A percentile compares a stretch with the other conserved stretches of the same genome.
Conservation (phyloP, 1,140 invertebrate genomes). For the Archegozetes longisetosus region DNA sequence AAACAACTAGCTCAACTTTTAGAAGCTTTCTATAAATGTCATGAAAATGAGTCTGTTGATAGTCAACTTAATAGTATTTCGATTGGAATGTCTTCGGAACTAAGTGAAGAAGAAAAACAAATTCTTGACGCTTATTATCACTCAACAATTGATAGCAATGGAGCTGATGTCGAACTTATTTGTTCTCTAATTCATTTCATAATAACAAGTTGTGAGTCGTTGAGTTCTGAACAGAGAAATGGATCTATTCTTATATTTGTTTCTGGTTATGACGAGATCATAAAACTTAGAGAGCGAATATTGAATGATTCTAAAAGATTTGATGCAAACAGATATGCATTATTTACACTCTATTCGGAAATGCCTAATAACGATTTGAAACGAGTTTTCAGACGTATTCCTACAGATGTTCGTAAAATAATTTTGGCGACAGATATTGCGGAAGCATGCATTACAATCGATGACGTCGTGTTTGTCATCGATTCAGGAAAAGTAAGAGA, state of each 20-base stretch:
- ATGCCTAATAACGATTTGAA: constrained; percentile 75
- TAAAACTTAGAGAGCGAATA: constrained; percentile 61
- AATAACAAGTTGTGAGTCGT: constrained; percentile 42
- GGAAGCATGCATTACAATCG: constrained; percentile 97
- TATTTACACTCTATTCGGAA: constrained; percentile 76
- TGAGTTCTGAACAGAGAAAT: constrained; percentile 34
- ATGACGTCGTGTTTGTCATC: constrained; percentile 91
- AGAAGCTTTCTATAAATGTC: neutral
- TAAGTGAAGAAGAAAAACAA: constrained; percentile 39
- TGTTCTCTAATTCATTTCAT: constrained; percentile 45
- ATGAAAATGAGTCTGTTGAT: neutral
- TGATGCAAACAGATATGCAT: constrained; percentile 25
- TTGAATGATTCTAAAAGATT: constrained; percentile 57
- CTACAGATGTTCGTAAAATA: constrained; percentile 64
- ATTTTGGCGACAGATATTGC: constrained; percentile 99
- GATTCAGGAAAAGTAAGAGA: constrained; percentile 90
- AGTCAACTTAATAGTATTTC: neutral
- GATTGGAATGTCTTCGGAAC: neutral
- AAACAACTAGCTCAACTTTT: constrained; percentile 38
- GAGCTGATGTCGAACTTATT: constrained; percentile 51
- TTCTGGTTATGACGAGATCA: constrained; percentile 89
- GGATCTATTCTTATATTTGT: constrained; percentile 88
- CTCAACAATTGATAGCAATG: constrained; percentile 32
- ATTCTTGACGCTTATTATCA: constrained; percentile 43
- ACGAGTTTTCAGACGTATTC: constrained; percentile 64